phyloP scores from a whole-genome alignment of 1,140 invertebrate species.

The Acromyrmex charruanus region DNA sequence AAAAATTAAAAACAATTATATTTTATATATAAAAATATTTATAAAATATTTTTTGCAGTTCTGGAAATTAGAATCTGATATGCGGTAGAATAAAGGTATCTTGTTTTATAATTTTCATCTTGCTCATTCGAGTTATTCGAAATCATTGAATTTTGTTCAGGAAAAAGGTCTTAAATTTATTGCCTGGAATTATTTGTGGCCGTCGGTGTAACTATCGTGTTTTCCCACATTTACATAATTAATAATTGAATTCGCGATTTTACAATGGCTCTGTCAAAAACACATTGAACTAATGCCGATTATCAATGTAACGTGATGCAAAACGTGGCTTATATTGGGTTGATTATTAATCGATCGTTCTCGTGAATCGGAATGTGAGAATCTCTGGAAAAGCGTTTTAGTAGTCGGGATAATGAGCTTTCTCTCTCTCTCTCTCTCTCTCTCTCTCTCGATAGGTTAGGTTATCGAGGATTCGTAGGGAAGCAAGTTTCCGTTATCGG shows the following conservation, averaged over 20 bases:
- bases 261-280: background rate
- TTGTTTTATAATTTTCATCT: background rate
- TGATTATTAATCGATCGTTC: slow-evolving; percentile 21
- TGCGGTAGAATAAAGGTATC: background rate
- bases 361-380: slow-evolving; percentile 12
- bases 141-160: background rate
- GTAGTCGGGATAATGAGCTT: slow-evolving; percentile 29
- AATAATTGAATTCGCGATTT: slow-evolving; percentile 11
- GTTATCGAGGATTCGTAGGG: slow-evolving; percentile 41
- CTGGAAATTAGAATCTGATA: background rate
- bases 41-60: no score
- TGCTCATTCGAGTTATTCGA: background rate
- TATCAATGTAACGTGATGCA: slow-evolving; percentile 4
- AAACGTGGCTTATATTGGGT: slow-evolving; percentile 8
- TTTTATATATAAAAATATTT: no score
- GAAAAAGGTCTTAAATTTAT: background rate
- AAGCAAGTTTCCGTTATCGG: slow-evolving; percentile 53
- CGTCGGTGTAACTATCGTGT: background rate
- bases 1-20: no score
- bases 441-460: background rate
- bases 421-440: background rate
- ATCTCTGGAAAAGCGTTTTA: slow-evolving; percentile 5
- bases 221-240: slow-evolving; percentile 15
- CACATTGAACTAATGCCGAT: background rate
- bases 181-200: background rate